Base-by-base conservation (phyloP, 2,797 vertebrate genomes). In the Cyclopterus lumpus region DNA sequence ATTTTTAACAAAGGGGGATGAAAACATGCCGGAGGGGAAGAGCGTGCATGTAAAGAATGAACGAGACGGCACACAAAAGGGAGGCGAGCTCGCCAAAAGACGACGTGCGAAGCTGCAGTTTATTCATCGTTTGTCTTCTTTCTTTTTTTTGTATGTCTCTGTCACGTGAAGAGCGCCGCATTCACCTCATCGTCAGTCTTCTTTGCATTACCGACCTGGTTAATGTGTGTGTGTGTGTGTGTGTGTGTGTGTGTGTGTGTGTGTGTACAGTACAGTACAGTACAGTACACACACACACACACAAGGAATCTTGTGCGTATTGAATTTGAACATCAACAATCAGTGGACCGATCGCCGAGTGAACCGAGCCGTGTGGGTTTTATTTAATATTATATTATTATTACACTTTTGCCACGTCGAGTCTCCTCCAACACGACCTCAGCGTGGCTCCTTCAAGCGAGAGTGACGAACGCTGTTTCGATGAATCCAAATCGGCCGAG, bases 111-210 rank as follows among this genome's bases (percentile, higher is more conserved):
- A 26, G 14, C 34, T 8, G 36, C 7, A 18, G 34, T 64, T 80
- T 62, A 62, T 81, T 66, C 68, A 73, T 26, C 24, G 24, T 80
- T 78, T 59, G 51, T 82, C 38, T 64, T n/a, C 44, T 58, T 32
- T n/a, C n/a, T n/a, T 20, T 28, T 64, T 84, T 82, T 68, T 70
- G 18, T 26, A 68, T 57, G 66, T 59, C 11, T 12, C 38, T 66
- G 67, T 73, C 48, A 66, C 73, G 22, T 65, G 22, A 40, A 65
- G 44, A 62, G 60, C 1, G 1, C 54, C 38, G 26, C 32, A 46
- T 51, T 55, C 44, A 71, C 62, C 28, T 75, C 74, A 77, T 49
- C 9, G 16, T 57, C 14, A 0, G 40, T 22, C 3, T 3, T 26
- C 53, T 62, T 22, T 69, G 58, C 26, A n/a, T 54, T 58, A 53